A percentile compares a stretch with the other conserved stretches of the same genome.
Evolutionary conservation across 2,888 invertebrate genomes (phyloP).

Genomic region (Clivina fossor): DNA sequence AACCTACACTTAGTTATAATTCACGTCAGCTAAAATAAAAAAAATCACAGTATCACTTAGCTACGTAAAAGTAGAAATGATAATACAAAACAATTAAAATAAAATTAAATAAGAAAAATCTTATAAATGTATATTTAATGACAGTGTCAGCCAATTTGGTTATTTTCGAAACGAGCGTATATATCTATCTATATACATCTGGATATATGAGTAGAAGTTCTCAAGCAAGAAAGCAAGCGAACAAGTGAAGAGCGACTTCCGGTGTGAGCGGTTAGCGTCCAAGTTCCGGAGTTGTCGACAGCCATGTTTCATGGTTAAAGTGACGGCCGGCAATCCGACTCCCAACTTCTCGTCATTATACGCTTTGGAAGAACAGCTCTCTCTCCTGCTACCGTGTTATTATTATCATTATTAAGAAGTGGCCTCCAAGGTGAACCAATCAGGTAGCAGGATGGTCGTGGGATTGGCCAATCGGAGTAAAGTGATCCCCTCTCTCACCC

Average conservation of each 20-base stretch:
- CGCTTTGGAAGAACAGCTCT: no score
- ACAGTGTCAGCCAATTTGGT: no score
- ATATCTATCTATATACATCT: no score
- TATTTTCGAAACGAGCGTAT: no score
- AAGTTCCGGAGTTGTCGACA: slow-evolving; percentile 48
- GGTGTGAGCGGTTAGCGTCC: slow-evolving; percentile 28
- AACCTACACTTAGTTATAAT: no score
- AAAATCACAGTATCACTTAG: no score
- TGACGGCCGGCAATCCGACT: slow-evolving; percentile 43
- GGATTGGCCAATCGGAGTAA: slow-evolving; percentile 43
- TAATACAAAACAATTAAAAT: not conserved
- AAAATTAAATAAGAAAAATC: not conserved
- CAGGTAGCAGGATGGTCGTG: slow-evolving; percentile 45
- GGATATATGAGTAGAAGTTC: no score
- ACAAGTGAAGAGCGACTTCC: no score
- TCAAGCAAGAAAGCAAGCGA: no score
- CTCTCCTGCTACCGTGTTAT: slow-evolving; percentile 47
- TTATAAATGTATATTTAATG: no score
- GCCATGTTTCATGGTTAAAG: no score
- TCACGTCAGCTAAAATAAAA: no score
- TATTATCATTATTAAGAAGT: slow-evolving; percentile 52
- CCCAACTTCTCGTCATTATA: slow-evolving; percentile 47
- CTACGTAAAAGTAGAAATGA: not conserved
- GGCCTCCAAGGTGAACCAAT: slow-evolving; percentile 48
- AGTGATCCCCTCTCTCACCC: not conserved